Base-by-base conservation (phyloP, 1,140 invertebrate genomes). In the Anadara kagoshimensis region DNA sequence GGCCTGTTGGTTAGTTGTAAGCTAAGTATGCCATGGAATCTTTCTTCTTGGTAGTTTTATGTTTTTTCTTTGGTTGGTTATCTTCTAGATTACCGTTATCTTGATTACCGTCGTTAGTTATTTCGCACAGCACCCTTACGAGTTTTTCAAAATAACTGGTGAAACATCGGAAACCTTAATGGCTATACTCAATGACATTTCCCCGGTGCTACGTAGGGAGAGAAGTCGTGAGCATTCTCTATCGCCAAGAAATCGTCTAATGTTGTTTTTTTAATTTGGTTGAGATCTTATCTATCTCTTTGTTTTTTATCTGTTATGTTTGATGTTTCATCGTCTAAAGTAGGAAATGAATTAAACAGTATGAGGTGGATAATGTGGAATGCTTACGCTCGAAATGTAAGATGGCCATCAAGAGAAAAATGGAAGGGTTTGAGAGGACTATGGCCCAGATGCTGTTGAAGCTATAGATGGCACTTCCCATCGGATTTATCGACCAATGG, bases 391-490 rank as follows among this genome's bases (percentile, higher is more conserved):
- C 7, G 2, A 36, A 36, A 36, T 36, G 29, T 36, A 36, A 36
- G 29, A 22, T 63, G 57, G 68, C 59, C 57, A 26, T 53, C 29
- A 18, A 12, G n/a, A 16, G 22, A 43, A 24, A 29, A 64, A 56
- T 65, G 53, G 61, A n/a, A 16, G 2, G 16, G 12, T 22, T 10
- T 16, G 20, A 22, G 53, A 7, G 44, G 54, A 20, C 20, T 5
- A 8, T 64, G 69, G 59, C 26, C 49, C 29, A 10, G n/a, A 26
- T 3, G 69, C 53, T n/a, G 64, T 43, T 24, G 41, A 14, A 20
- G 66, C 72, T 18, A 74, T 69, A 20, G 72, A 74, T 51, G 41
- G 69, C 3, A 64, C 61, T 43, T 64, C 59, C 3, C 47, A 64
- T 44, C 58, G 53, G 16, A 74, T 69, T 22, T 69, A 69, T 61